Evolutionary conservation across 1,140 invertebrate species (phyloP).

Genomic region (Drosophila melanica): DNA sequence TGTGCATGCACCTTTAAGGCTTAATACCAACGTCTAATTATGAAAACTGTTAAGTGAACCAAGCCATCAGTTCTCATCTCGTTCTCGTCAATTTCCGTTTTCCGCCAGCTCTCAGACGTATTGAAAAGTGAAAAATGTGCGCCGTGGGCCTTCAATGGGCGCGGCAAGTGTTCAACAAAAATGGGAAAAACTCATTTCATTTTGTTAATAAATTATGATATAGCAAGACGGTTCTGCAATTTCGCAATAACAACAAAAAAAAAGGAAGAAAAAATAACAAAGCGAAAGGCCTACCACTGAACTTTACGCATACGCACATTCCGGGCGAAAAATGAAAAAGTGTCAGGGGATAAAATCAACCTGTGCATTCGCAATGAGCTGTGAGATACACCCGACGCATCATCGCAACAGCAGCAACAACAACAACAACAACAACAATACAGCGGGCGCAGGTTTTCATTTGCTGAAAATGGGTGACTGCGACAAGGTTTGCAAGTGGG

Average conservation of each 20-base stretch:
- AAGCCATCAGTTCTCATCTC: conserved; percentile 14
- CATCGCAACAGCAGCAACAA: conserved; percentile 34
- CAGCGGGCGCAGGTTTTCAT: conserved; percentile 52
- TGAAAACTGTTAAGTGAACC: conserved; percentile 9
- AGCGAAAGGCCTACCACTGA: conserved; percentile 36
- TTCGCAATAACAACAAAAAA: conserved; percentile 54
- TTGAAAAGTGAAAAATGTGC: conserved; percentile 67
- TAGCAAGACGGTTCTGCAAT: conserved; percentile 71
- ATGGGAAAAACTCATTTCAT: conserved; percentile 65
- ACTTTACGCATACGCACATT: conserved; percentile 40
- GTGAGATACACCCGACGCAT: conserved; percentile 57
- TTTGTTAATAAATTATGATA: conserved; percentile 80
- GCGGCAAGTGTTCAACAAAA: conserved; percentile 19
- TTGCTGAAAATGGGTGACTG: conserved; percentile 43
- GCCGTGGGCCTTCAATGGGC: conserved; percentile 60
- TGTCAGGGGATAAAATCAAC: conserved; percentile 79
- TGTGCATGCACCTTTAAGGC: too few relatives aligned
- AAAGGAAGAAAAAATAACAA: conserved; percentile 8
- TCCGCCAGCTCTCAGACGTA: conserved; percentile 36
- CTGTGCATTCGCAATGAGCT: conserved; percentile 83
- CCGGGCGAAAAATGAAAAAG: conserved; percentile 63
- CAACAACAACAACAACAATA: conserved; percentile 35
- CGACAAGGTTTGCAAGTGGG: conserved; percentile 42
- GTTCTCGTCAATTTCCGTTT: conserved; percentile 33
- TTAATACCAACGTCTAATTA: conserved; percentile 5